Evolutionary conservation across 2,797 vertebrate species (phyloP).

Genomic region (Chelmon rostratus): DNA sequence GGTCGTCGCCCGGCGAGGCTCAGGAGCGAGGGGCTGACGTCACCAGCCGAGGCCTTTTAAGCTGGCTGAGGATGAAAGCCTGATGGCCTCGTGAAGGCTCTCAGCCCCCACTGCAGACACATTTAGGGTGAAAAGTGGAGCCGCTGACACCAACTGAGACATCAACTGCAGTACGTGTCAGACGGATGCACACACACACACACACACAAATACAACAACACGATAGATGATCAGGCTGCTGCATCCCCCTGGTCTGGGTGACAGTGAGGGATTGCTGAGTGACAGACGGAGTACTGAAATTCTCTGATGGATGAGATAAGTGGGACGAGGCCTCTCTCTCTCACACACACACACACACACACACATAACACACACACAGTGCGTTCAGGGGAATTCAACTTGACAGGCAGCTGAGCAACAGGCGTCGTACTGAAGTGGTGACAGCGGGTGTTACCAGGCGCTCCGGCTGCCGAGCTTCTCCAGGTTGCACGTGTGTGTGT

Average conservation of each 20-base stretch:
- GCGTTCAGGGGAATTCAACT: conserved; percentile 43
- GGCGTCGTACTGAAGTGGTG: conserved; percentile 57
- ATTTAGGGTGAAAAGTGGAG: conserved; percentile 77
- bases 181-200: conserved; percentile 52
- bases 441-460: conserved; percentile 22
- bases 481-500: conserved; percentile 12
- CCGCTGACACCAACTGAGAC: conserved; percentile 78
- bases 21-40: conserved; percentile 30
- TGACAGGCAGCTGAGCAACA: conserved; percentile 73
- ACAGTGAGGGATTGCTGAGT: conserved; percentile 72
- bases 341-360: conserved; percentile 8
- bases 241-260: conserved; percentile 49
- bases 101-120: conserved; percentile 54
- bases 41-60: conserved; percentile 33
- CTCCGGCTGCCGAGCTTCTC: conserved; percentile 7
- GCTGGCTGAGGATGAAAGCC: conserved; percentile 31
- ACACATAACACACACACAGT: conserved; percentile 18
- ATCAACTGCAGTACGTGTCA: conserved; percentile 75
- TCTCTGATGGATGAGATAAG: conserved; percentile 76
- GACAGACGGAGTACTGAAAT: conserved; percentile 68
- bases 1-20: conserved; percentile 4
- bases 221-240: conserved; percentile 65
- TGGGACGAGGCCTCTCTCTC: conserved; percentile 50
- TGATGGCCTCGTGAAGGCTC: conserved; percentile 37
- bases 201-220: conserved; percentile 27